A percentile compares a stretch with the other conserved stretches of the same genome.
These are phyloP conservation scores for Pygocentrus nattereri DNA, from an alignment of 2,797 vertebrate genomes.

Conservation along the genomic window DNA sequence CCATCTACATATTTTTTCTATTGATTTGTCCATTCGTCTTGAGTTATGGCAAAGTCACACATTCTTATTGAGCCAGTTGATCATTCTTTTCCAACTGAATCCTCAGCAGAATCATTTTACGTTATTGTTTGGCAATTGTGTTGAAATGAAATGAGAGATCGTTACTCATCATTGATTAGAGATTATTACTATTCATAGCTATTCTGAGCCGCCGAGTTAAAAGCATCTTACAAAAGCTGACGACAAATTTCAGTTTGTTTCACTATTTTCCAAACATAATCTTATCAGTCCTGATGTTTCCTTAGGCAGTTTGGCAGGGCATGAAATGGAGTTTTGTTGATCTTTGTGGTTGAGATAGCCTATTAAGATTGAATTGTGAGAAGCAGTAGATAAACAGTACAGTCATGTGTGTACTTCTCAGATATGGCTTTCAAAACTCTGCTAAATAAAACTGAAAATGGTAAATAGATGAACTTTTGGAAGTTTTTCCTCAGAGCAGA, in stretches of 20 bases:
- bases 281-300: neutral
- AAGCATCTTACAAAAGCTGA: neutral
- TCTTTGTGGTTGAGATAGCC: neutral
- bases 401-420: neutral
- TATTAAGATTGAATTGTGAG: neutral
- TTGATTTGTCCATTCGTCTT: constrained; percentile 17
- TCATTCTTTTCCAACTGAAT: neutral
- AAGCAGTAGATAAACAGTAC: constrained; percentile 27
- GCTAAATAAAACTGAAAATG: neutral
- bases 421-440: constrained; percentile 3
- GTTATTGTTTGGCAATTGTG: neutral
- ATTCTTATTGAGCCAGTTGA: neutral
- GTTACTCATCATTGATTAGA: constrained; percentile 1
- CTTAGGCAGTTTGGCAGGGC: constrained; percentile 7
- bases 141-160: constrained; percentile 11
- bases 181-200: constrained; percentile 6
- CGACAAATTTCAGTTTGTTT: neutral
- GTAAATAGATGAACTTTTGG: constrained; percentile 17
- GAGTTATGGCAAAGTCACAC: neutral
- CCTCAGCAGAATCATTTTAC: constrained; percentile 4
- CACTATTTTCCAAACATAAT: neutral
- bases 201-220: neutral
- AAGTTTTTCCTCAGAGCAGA: constrained; percentile 27
- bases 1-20: neutral
- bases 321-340: constrained; percentile 19